Base-by-base conservation (phyloP, 2,888 invertebrate species). In the Thecocarcelia acutangulata region DNA sequence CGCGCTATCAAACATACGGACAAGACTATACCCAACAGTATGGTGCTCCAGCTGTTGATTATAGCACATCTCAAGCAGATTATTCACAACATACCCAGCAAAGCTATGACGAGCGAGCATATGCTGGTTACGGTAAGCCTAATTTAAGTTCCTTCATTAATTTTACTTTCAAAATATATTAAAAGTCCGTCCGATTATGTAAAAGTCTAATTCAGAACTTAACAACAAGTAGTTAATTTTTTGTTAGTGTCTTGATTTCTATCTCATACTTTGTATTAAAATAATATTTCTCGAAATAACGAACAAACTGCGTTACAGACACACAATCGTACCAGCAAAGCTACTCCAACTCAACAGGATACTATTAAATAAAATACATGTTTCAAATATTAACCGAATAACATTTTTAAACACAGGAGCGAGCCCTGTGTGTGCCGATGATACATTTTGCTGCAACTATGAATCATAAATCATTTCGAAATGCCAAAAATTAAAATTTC, bases 1-100 rank as follows among this genome's bases (percentile, higher is more conserved):
- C 90, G 68, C 88, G 91, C 19, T 91, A 91, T 87, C 89, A 88
- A 75, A 86, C 86, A 13, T 90, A 90, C 80, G 86, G 90, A 17
- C 91, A 90, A 83, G 91, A 91, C 78, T 91, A 91, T 80, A 91
- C 89, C 63, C 90, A 90, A 72, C 89, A 90, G 70, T 91, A 91
- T 81, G 90, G 91, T 13, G 88, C 90, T 17, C 86, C 91, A 28
- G 89, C 90, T 68, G 90, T 90, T 21, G 91, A 91, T 83, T 91
- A 91, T 73, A 90, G 89, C 84, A 84, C 90, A 83, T 87, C 90
- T 0, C 89, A 90, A 59, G 86, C 90, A 42, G 91, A 91, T 85
- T 91, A 91, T 84, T 87, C 90, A 52, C 87, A 87, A 44, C 86
- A 88, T 63, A 85, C 86, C 8, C 87, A 88, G 78, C 87, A 87